Evolutionary conservation across 2,797 vertebrate species (phyloP).

Genomic region (Botia almorhae): DNA sequence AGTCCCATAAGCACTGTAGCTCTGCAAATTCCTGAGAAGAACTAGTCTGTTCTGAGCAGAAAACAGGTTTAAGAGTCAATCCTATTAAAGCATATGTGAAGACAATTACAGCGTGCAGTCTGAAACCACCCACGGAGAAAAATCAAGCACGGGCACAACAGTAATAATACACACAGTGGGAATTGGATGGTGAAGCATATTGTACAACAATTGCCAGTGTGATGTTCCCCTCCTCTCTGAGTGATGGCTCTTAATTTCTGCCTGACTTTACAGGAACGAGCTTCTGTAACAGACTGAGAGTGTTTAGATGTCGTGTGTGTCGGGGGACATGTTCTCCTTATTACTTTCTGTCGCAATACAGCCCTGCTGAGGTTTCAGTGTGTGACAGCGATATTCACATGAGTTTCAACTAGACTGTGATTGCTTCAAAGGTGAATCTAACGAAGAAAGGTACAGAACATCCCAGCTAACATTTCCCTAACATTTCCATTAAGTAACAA

Average conservation of each 20-base stretch:
- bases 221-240: slow-evolving; percentile 55
- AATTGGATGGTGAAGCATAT: slow-evolving; percentile 70
- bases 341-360: slow-evolving; percentile 69
- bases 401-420: background rate
- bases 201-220: slow-evolving; percentile 58
- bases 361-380: slow-evolving; percentile 68
- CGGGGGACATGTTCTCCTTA: slow-evolving; percentile 66
- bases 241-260: slow-evolving; percentile 65
- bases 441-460: background rate
- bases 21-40: slow-evolving; percentile 66
- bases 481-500: too few relatives aligned
- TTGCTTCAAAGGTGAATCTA: background rate
- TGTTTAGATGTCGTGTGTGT: slow-evolving; percentile 71
- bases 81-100: slow-evolving; percentile 72
- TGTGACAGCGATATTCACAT: slow-evolving; percentile 57
- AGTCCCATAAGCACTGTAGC: too few relatives aligned
- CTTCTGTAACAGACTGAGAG: slow-evolving; percentile 66
- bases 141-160: slow-evolving; percentile 58
- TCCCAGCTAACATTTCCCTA: too few relatives aligned
- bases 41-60: slow-evolving; percentile 71
- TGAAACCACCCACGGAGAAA: slow-evolving; percentile 60
- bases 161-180: slow-evolving; percentile 60
- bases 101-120: slow-evolving; percentile 62
- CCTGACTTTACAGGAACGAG: slow-evolving; percentile 63
- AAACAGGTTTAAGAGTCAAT: slow-evolving; percentile 73